Conservation (phyloP, 1,140 invertebrate genomes). For the Trissolcus basalis region DNA sequence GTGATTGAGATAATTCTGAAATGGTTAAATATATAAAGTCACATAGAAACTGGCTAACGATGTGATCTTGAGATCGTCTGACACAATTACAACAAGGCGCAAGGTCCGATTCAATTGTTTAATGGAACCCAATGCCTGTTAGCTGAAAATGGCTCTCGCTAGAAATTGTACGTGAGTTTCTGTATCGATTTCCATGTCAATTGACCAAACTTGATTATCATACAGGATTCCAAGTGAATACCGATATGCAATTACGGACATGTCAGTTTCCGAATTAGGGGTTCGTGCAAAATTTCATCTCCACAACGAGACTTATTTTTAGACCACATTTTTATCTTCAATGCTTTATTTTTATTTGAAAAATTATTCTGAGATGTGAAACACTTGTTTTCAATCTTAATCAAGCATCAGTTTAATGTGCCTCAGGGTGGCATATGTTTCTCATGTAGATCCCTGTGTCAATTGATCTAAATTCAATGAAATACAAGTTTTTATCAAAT, state of each 20-base stretch:
- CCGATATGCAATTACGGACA: conserved; percentile 39
- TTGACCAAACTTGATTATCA: conserved; percentile 46
- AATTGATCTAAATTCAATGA: not conserved
- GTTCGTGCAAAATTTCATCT: conserved; percentile 1
- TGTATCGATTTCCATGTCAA: conserved; percentile 47
- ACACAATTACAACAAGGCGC: not conserved
- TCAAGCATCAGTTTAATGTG: not conserved
- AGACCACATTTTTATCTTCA: not conserved
- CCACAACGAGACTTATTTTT: no score
- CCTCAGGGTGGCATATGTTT: not conserved
- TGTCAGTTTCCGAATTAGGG: conserved; percentile 33
- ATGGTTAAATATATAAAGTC: no score
- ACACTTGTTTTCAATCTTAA: not conserved
- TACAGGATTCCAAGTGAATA: conserved; percentile 29
- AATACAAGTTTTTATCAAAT: not conserved
- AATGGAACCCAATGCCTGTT: conserved; percentile 10
- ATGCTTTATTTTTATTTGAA: not conserved
- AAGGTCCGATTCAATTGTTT: conserved; percentile 13
- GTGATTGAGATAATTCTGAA: no score
- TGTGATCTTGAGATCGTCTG: no score
- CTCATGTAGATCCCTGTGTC: not conserved
- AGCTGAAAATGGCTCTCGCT: conserved; percentile 4
- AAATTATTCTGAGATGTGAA: not conserved
- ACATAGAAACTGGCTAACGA: no score
- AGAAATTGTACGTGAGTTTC: conserved; percentile 24